Base-by-base conservation (phyloP, 2,888 invertebrate species). In the Ornithoptera alexandrae region DNA sequence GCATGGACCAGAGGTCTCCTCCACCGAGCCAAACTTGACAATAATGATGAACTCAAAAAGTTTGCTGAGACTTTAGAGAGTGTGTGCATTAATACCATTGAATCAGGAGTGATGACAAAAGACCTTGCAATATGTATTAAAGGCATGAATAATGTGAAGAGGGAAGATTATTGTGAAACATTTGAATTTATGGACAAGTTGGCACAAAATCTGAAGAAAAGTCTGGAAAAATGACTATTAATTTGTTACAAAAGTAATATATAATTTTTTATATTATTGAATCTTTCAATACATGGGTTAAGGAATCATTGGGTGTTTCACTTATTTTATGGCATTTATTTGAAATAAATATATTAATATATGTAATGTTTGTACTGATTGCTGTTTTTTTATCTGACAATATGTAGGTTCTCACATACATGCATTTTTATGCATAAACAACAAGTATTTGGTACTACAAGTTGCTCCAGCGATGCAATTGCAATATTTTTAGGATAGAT, bases 91-190 rank as follows among this genome's bases (percentile, higher is more conserved):
- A 96, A 97, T 76, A 99, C 99, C 0, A 98, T 99, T 76, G 98
- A 99, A 88, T 93, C 96, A 69, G 99, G 99, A 46, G 93, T 94
- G 76, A 98, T 99, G 98, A 99, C 99, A 68, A 99, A 99, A 88
- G 99, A 99, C 94, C 94, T 99, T 83, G 99, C 99, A 61, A 98
- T 99, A 85, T 99, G 99, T 85, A 96, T 99, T 81, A 99, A 99
- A 92, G 98, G 98, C 74, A 96, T 97, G 95, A 95, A 93, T 88
- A 96, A 95, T 77, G 95, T 95, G 1, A 88, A 94, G 78, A 91
- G 97, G 74, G 88, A 93, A 24, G 99, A 99, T 90, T 99, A 99
- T 86, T 93, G 97, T 86, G 98, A 98, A 93, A 99, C 99, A 0
- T 99, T 99, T 85, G 98, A 97, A 81, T 99, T 99, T 86, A 95